Conservation (phyloP, 2,113 vertebrate genomes). For the Dicaeum eximium region DNA sequence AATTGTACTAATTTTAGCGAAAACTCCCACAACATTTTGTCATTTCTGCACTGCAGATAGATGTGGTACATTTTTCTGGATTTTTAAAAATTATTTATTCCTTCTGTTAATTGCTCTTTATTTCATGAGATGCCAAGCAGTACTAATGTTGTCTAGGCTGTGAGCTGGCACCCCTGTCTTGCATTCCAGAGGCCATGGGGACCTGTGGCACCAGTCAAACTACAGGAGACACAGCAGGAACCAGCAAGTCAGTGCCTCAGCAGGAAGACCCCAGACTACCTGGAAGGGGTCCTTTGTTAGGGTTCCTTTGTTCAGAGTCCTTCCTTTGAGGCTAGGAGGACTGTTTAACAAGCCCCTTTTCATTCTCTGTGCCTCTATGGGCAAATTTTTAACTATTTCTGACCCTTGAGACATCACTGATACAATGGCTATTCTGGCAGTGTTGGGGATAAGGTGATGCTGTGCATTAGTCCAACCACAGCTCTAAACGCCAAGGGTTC, state of each 20-base stretch:
- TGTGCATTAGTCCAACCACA: neutral
- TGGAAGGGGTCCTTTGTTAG: neutral
- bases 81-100: neutral
- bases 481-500: neutral
- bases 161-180: neutral
- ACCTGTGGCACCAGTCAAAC: neutral
- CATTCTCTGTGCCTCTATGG: neutral
- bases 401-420: neutral
- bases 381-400: neutral
- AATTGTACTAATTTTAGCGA: neutral
- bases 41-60: neutral
- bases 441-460: neutral
- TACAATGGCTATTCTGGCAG: neutral
- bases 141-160: neutral
- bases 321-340: neutral
- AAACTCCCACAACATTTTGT: neutral
- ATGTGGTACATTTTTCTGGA: neutral
- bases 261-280: neutral
- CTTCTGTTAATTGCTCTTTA: neutral
- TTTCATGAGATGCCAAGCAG: neutral
- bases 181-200: neutral
- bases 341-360: neutral
- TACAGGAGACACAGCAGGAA: neutral
- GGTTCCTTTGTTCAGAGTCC: neutral
- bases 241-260: accelerated